phyloP scores from a whole-genome alignment of 1,140 invertebrate species.

The Branchinecta lynchi region DNA sequence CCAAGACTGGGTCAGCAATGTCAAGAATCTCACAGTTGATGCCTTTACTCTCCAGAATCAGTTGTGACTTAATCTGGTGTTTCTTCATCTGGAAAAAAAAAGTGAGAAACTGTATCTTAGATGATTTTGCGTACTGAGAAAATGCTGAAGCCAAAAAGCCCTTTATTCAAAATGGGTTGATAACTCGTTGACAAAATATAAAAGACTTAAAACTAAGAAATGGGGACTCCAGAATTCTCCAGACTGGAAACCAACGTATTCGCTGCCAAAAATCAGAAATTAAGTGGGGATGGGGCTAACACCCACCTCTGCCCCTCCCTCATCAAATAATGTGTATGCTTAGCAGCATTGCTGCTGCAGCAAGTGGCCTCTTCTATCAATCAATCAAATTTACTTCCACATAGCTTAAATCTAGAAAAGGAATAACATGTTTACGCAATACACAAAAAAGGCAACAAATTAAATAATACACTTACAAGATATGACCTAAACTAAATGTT shows the following conservation, averaged over 20 bases:
- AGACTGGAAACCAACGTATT: background rate
- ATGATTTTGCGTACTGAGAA: background rate
- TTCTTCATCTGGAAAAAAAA: constrained; percentile 65
- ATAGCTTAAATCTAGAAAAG: too few species aligned
- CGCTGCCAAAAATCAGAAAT: constrained; percentile 10
- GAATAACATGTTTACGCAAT: too few species aligned
- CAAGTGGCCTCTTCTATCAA: too few species aligned
- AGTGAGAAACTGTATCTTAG: constrained; percentile 18
- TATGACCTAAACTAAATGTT: too few species aligned
- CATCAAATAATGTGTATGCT: too few species aligned
- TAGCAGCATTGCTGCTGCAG: too few species aligned
- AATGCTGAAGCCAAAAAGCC: background rate
- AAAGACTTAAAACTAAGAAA: constrained; percentile 14
- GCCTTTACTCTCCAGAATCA: constrained; percentile 78
- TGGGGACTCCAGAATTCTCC: background rate
- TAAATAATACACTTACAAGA: too few species aligned
- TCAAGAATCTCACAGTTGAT: constrained; percentile 76
- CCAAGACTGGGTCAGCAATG: constrained; percentile 76
- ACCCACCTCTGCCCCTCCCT: too few species aligned
- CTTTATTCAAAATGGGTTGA: background rate
- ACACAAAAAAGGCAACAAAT: too few species aligned
- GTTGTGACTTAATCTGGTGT: constrained; percentile 71
- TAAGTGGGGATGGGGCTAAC: background rate
- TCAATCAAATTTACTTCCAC: too few species aligned
- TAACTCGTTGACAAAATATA: background rate